Evolutionary conservation across 2,888 invertebrate species (phyloP).

Genomic region (Eueremaeus valkanovi): DNA sequence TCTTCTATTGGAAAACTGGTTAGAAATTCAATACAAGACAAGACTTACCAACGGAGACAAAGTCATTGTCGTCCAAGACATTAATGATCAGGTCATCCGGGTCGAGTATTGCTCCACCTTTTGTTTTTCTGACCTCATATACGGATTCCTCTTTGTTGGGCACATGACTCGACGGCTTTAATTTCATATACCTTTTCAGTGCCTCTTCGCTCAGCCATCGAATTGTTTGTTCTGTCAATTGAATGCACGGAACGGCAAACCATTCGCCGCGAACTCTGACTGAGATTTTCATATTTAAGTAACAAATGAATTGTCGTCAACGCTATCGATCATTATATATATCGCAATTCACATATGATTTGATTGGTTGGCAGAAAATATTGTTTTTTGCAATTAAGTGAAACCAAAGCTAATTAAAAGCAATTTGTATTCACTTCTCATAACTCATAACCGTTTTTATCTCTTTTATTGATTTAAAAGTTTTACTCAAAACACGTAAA

Average conservation of each 20-base stretch:
- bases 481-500: too few species aligned
- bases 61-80: slow-evolving; percentile 61
- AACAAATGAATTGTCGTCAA: too few species aligned
- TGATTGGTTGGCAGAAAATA: not conserved
- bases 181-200: slow-evolving; percentile 55
- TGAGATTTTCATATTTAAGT: slow-evolving; percentile 57
- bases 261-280: slow-evolving; percentile 59
- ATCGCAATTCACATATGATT: not conserved
- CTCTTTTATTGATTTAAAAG: too few species aligned
- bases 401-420: not conserved
- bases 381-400: not conserved
- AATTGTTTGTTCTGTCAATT: slow-evolving; percentile 54
- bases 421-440: not conserved
- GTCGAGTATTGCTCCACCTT: slow-evolving; percentile 61
- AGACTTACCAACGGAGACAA: slow-evolving; percentile 59
- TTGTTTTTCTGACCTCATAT: slow-evolving; percentile 59
- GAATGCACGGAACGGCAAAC: slow-evolving; percentile 60
- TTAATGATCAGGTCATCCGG: slow-evolving; percentile 58
- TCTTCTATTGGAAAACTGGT: too few species aligned
- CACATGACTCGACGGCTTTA: slow-evolving; percentile 50
- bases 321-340: not conserved
- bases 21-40: too few species aligned
- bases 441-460: too few species aligned
- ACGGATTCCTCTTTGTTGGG: slow-evolving; percentile 47
- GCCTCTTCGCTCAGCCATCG: slow-evolving; percentile 59